Conservation (phyloP, 1,140 invertebrate species). For the Drosophila pallidifrons region DNA sequence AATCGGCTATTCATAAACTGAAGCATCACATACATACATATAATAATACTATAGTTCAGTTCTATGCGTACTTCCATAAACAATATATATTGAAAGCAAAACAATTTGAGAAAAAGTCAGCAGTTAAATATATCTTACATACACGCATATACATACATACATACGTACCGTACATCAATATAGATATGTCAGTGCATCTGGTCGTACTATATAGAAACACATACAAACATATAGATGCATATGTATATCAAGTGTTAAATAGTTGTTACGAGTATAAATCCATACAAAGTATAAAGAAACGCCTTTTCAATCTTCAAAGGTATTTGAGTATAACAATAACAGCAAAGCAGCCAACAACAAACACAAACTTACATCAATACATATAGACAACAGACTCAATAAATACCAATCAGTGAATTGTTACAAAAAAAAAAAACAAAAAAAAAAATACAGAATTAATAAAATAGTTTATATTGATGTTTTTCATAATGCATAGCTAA, state of each 20-base stretch:
- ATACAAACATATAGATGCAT: conserved; percentile 22
- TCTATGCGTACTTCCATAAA: conserved; percentile 31
- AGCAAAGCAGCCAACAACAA: conserved; percentile 19
- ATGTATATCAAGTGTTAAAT: conserved; percentile 78
- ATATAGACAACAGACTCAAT: conserved; percentile 18
- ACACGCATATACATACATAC: conserved; percentile 33
- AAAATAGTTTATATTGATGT: conserved; percentile 70
- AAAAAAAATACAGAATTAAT: conserved; percentile 29
- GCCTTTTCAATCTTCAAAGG: conserved; percentile 16
- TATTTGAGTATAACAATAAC: conserved; percentile 16
- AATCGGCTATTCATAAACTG: conserved; percentile 22
- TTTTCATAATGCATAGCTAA: conserved; percentile 53
- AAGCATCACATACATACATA: conserved; percentile 9
- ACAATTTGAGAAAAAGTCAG: conserved; percentile 2
- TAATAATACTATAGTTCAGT: conserved; percentile 11
- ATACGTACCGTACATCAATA: conserved; percentile 46
- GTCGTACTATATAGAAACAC: conserved; percentile 24
- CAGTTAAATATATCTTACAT: conserved; percentile 20
- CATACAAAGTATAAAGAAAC: conserved; percentile 35
- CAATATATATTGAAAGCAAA: conserved; percentile 15
- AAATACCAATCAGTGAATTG: conserved; percentile 60
- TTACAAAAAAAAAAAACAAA: conserved; percentile 45
- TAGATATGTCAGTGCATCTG: conserved; percentile 50
- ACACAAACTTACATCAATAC: conserved; percentile 21
- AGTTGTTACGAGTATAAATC: conserved; percentile 66